phyloP scores from a whole-genome alignment of 2,888 invertebrate species.

The Heterodera filipjevi region DNA sequence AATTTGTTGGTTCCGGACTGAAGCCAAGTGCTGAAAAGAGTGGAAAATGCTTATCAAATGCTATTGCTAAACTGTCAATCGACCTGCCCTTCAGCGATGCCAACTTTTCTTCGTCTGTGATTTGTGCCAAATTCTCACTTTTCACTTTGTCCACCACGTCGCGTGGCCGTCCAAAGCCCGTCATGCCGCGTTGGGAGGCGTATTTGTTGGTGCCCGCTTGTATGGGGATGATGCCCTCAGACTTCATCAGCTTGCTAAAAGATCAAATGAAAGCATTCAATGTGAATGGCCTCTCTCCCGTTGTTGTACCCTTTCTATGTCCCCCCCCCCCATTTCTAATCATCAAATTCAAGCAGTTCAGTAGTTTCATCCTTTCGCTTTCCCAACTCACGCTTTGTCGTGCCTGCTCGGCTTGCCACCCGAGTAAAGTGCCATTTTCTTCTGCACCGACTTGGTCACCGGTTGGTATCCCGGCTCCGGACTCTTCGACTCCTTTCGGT shows the following conservation, averaged over 20 bases:
- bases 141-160: slow-evolving; percentile 65
- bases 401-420: slow-evolving; percentile 62
- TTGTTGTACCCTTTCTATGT: no score
- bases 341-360: not conserved
- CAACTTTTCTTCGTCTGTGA: slow-evolving; percentile 64
- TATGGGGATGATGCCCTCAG: slow-evolving; percentile 62
- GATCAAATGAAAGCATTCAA: not conserved
- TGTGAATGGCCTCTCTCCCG: no score
- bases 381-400: slow-evolving; percentile 49
- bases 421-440: slow-evolving; percentile 57
- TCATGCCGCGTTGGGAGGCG: slow-evolving; percentile 65
- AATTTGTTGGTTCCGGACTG: slow-evolving; percentile 66
- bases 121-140: slow-evolving; percentile 61
- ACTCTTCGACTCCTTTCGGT: slow-evolving; percentile 1
- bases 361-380: no score
- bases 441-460: slow-evolving; percentile 44
- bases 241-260: slow-evolving; percentile 57
- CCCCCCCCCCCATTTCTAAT: no score
- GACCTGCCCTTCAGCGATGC: slow-evolving; percentile 53
- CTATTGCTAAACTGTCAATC: not conserved
- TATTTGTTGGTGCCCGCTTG: slow-evolving; percentile 65
- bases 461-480: slow-evolving; percentile 34
- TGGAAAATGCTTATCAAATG: not conserved
- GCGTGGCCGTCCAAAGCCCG: slow-evolving; percentile 65
- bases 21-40: slow-evolving; percentile 50